Conservation (phyloP, 2,888 invertebrate species). For the Eupithecia abbreviata region DNA sequence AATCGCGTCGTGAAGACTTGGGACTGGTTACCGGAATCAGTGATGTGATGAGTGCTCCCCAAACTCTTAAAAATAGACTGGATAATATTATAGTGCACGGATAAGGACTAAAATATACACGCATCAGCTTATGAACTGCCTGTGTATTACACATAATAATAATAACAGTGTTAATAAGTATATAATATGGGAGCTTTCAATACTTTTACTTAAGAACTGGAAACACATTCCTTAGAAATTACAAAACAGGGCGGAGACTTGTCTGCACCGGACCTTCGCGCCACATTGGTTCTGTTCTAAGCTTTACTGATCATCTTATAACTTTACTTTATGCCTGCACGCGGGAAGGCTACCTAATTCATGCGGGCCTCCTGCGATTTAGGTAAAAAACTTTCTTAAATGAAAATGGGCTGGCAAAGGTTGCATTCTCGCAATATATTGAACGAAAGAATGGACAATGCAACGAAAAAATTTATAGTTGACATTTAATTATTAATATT, state of each 20-base stretch:
- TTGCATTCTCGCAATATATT: background rate
- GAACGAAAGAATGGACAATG: background rate
- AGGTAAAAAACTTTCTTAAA: background rate
- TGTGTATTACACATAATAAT: background rate
- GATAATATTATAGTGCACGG: too few species aligned
- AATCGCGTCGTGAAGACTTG: too few species aligned
- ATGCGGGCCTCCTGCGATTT: background rate
- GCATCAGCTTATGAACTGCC: too few species aligned
- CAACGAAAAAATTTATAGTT: background rate
- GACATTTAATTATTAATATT: background rate
- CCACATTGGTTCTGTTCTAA: too few species aligned
- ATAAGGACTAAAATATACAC: too few species aligned
- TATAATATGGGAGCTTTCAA: background rate
- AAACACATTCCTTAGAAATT: background rate
- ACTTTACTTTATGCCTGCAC: background rate
- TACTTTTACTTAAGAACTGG: background rate
- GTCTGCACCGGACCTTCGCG: background rate
- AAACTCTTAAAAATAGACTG: too few species aligned
- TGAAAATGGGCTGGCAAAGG: conserved; percentile 4
- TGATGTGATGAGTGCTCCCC: too few species aligned
- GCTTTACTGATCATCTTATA: too few species aligned
- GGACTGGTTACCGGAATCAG: too few species aligned
- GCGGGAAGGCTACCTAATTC: background rate
- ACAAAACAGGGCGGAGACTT: background rate
- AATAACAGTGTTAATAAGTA: too few species aligned